phyloP scores from a whole-genome alignment of 2,797 vertebrate genomes.

The Coregonus ussuriensis region DNA sequence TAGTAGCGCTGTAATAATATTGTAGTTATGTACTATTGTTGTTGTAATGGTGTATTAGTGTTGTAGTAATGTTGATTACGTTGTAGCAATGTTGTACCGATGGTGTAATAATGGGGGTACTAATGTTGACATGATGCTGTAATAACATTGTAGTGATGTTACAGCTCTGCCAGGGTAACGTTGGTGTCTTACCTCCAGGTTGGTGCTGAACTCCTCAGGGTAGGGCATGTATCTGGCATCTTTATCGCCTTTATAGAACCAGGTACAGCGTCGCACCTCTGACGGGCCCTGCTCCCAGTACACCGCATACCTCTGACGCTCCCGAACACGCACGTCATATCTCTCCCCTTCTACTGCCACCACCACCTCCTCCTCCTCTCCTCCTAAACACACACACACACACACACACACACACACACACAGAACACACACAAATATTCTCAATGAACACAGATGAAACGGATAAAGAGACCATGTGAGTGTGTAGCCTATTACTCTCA shows the following conservation, averaged over 20 bases:
- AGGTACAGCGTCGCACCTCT: conserved; percentile 91
- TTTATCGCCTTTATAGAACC: conserved; percentile 97
- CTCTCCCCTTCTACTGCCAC: conserved; percentile 90
- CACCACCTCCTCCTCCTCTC: conserved; percentile 64
- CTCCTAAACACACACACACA: conserved; percentile 19
- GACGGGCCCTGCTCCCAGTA: conserved; percentile 92
- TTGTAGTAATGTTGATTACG: too few species aligned
- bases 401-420: too few species aligned
- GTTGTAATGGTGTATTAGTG: background rate
- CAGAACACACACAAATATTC: background rate
- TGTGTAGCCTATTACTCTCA: too few species aligned
- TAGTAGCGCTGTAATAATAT: too few species aligned
- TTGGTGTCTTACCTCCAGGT: conserved; percentile 82
- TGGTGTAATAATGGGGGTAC: background rate
- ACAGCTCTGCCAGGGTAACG: background rate
- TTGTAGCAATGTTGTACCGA: too few species aligned
- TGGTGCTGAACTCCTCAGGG: conserved; percentile 83
- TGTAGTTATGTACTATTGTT: background rate
- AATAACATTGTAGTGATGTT: background rate
- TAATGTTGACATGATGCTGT: background rate
- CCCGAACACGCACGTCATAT: conserved; percentile 62
- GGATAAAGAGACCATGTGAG: too few species aligned
- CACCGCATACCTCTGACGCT: conserved; percentile 82
- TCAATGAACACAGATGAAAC: too few species aligned
- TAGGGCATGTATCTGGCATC: conserved; percentile 90